These are phyloP conservation scores for Eurytoma adleriae DNA, from an alignment of 2,888 invertebrate genomes.

Conservation along the genomic window DNA sequence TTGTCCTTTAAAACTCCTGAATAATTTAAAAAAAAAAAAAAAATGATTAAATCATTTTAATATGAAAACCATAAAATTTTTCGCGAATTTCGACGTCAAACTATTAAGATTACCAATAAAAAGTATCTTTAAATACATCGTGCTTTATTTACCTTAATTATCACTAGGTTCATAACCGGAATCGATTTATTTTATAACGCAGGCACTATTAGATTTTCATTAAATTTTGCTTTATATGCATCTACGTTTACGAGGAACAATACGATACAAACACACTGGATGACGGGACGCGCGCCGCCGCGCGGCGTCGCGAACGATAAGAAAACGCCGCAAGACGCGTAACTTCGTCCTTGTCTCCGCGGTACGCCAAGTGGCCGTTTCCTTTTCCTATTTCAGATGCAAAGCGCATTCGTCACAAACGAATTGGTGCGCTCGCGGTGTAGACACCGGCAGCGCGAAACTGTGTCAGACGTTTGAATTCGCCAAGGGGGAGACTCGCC, in stretches of 20 bases:
- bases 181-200: background rate
- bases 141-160: background rate
- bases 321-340: conserved; percentile 19
- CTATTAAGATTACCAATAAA: too few species aligned
- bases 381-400: conserved; percentile 70
- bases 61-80: too few species aligned
- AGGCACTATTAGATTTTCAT: conserved; percentile 3
- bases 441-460: conserved; percentile 49
- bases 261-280: background rate
- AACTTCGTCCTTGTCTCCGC: conserved; percentile 43
- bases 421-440: conserved; percentile 19
- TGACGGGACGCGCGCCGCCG: background rate
- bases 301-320: background rate
- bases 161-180: background rate
- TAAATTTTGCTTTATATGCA: background rate
- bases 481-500: conserved; percentile 31
- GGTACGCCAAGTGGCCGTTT: conserved; percentile 67
- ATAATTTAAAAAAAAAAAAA: conserved; percentile 29
- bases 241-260: conserved; percentile 4
- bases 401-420: conserved; percentile 61
- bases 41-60: background rate
- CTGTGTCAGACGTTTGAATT: conserved; percentile 59
- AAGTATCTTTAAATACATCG: background rate
- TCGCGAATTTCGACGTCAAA: too few species aligned
- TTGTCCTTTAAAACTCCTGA: background rate